phyloP scores from a whole-genome alignment of 2,888 invertebrate genomes.

The Sturmia bella region DNA sequence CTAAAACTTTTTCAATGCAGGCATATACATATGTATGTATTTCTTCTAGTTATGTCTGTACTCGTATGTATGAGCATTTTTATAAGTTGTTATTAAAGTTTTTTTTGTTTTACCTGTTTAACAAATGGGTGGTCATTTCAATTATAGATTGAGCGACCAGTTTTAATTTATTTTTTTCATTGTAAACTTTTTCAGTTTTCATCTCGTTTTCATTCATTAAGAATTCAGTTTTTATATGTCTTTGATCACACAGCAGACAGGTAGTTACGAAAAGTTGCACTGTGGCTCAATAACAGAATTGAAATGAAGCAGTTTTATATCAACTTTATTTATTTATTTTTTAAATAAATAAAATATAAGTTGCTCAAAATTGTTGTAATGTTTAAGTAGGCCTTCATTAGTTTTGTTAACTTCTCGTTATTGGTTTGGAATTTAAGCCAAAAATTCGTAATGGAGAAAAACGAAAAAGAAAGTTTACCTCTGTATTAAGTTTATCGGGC shows the following conservation, averaged over 20 bases:
- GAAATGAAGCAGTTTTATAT: no score
- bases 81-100: slow-evolving; percentile 55
- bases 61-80: neutral
- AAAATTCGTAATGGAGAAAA: no score
- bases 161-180: slow-evolving; percentile 26
- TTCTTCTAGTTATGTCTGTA: neutral
- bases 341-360: no score
- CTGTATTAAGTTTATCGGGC: no score
- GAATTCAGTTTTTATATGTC: slow-evolving; percentile 53
- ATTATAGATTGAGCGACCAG: slow-evolving; percentile 58
- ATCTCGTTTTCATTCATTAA: slow-evolving; percentile 69
- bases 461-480: no score
- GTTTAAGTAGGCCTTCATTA: no score
- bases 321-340: no score
- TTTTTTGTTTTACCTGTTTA: slow-evolving; percentile 57
- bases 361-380: no score
- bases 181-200: slow-evolving; percentile 36
- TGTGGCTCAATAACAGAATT: neutral
- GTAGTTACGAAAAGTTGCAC: slow-evolving; percentile 15
- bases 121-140: slow-evolving; percentile 68
- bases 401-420: no score
- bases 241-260: slow-evolving; percentile 4
- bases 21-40: neutral
- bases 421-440: no score
- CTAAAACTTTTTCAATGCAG: neutral